Evolutionary conservation across 2,888 invertebrate species (phyloP), one percentile per base, ranked within the genome.

Genomic region (Coelinius sp.): DNA sequence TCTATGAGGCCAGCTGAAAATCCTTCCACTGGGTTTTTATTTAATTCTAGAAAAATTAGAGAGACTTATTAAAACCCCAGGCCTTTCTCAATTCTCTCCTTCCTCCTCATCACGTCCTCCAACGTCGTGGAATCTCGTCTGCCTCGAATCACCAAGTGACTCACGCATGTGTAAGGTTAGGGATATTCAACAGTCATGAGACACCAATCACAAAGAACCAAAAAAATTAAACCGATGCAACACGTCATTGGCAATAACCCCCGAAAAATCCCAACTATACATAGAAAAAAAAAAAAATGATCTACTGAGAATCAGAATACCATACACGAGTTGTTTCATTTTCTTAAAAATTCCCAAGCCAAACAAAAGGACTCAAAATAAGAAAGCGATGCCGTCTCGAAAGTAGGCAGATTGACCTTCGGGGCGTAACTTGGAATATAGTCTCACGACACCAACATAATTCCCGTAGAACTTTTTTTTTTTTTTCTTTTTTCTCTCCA

Each of bases 1-100:
- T 99, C 98, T 89, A 98, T 97, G 83, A 99, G 92, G 83, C 99
- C 99, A 89, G 99, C 99, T 90, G 99, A 99, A 92, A 99, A 99
- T 84, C 99, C 99, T 92, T 99, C 98, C 69, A 99, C 98, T 88
- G 99, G 98, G 92, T 98, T 97, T 91, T 98, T 98, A 90, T 97
- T 97, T 88, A 99, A 90, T 92, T 99, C 99, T 98, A 91, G 53
- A 68, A 70, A 27, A 35, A 22, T 38, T 24, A 64, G 17, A 3
- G n/a, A 67, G 22, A 56, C 10, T 1, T 4, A 38, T 63, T 63
- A 24, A 41, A 41, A 41, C 22, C n/a, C 25, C 6, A 17, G 6
- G 1, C 4, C 8, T 35, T 35, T 10, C 4, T 41, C 24, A 25
- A 6, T 7, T 38, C n/a, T 24, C 1, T n/a, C 22, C n/a, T 41